Base-by-base conservation (phyloP, 1,140 invertebrate genomes). In the Cyrtorhinus lividipennis region DNA sequence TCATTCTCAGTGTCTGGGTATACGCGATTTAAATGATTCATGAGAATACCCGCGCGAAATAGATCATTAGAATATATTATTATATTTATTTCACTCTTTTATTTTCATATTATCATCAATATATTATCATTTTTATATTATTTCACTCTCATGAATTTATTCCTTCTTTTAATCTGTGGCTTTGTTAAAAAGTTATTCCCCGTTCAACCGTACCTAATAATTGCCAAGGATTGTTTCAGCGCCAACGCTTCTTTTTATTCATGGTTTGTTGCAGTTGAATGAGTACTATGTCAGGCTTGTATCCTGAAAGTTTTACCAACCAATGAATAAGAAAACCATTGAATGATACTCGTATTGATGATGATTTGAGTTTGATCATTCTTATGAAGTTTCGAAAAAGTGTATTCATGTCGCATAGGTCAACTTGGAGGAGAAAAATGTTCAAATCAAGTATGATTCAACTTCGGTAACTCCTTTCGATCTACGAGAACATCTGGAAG, bases 401-500 rank as follows among this genome's bases (percentile, higher is more conserved):
- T 38, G 30, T 38, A 15, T 15, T 38, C 5, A 38, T 15, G 15
- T 8, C 15, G 5, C 68, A 26, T 67, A 83, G 80, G 81, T 84
- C 64, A 76, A 78, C 68, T 68, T 88, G 26, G 74, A 78, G 24
- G 81, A 86, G 65, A 80, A 83, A 66, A 74, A 77, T 5, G 87
- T 81, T 12, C 80, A 82, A 64, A 79, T 90, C 63, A 73, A 79
- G 57, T 89, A 83, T 73, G 79, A 86, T 69, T 71, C 80, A 0
- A 71, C 69, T 2, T 62, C 77, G 62, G 81, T 79, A 13, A 78
- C 75, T 2, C 74, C 80, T 15, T 69, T 74, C 48, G 75, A 78
- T 67, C 77, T 91, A 65, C 77, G 80, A 61, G 76, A 81, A 22
- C 78, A 78, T 61, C 86, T 91, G 70, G 82, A 88, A 66, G 85